phyloP scores from a whole-genome alignment of 2,888 invertebrate species.

The Lymantria monacha region DNA sequence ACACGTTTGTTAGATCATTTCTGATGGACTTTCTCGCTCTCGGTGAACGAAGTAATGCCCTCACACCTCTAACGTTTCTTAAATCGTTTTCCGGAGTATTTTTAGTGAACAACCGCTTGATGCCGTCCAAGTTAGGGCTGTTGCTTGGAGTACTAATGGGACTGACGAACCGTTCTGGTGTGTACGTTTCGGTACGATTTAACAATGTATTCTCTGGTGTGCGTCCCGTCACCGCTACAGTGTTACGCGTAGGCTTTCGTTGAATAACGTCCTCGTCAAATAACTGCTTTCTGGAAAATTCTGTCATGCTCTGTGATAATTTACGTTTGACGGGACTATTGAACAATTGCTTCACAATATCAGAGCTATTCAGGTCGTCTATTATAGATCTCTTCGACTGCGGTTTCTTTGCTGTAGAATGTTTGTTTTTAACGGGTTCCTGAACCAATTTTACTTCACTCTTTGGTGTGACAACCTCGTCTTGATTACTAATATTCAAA shows the following conservation, averaged over 20 bases:
- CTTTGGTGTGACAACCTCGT: constrained; percentile 61
- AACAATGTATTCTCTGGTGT: constrained; percentile 42
- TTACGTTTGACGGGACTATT: constrained; percentile 75
- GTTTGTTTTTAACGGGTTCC: constrained; percentile 70
- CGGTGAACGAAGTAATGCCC: constrained; percentile 45
- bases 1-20: constrained; percentile 64
- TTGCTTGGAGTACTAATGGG: constrained; percentile 51
- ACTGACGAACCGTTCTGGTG: constrained; percentile 62
- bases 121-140: constrained; percentile 48
- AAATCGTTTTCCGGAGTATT: constrained; percentile 53
- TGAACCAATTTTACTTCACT: constrained; percentile 56
- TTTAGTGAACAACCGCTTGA: constrained; percentile 50
- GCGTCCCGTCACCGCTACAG: constrained; percentile 35
- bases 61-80: constrained; percentile 49
- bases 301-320: constrained; percentile 74
- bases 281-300: constrained; percentile 56
- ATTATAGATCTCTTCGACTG: constrained; percentile 71
- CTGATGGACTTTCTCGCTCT: constrained; percentile 46
- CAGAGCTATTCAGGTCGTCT: constrained; percentile 66
- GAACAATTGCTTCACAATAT: constrained; percentile 69
- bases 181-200: constrained; percentile 40
- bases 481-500: constrained; percentile 34
- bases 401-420: constrained; percentile 76
- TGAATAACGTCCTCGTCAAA: constrained; percentile 45
- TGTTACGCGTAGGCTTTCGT: constrained; percentile 39